Conservation (phyloP, 2,888 invertebrate genomes). For the Ernsta delagoae region DNA sequence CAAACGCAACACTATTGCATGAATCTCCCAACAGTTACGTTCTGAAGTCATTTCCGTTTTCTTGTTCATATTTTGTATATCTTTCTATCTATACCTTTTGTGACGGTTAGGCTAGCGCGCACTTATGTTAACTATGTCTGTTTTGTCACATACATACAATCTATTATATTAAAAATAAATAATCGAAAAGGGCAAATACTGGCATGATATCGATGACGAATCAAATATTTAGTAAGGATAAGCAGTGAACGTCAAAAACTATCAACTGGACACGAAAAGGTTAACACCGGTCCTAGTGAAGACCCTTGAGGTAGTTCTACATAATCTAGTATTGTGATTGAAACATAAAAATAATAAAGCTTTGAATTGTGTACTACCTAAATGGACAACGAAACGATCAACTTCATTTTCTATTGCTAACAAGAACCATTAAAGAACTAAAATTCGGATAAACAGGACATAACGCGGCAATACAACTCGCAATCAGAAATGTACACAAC, state of each 20-base stretch:
- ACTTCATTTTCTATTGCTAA: slow-evolving; percentile 13
- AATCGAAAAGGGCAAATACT: too few species aligned
- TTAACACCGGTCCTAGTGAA: not conserved
- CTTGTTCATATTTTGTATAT: not conserved
- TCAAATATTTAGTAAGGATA: too few species aligned
- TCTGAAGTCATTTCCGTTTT: not conserved
- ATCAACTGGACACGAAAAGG: not conserved
- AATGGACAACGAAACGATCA: not conserved
- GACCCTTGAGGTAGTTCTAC: not conserved
- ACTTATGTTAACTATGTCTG: too few species aligned
- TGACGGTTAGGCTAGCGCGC: not conserved
- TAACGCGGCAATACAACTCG: slow-evolving; percentile 51
- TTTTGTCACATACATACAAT: too few species aligned
- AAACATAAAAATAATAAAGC: too few species aligned
- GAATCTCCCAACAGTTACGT: not conserved
- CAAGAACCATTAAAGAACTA: slow-evolving; percentile 24
- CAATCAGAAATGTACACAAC: slow-evolving; percentile 76
- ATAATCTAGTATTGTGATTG: not conserved
- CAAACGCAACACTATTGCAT: slow-evolving; percentile 21
- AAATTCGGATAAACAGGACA: slow-evolving; percentile 32
- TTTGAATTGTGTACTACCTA: too few species aligned
- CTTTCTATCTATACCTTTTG: not conserved
- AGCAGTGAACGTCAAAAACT: too few species aligned
- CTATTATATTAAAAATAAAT: too few species aligned
- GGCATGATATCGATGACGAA: too few species aligned